These are phyloP conservation scores for Poliocrania exsul DNA, from an alignment of 2,797 vertebrate genomes.

Conservation along the genomic window DNA sequence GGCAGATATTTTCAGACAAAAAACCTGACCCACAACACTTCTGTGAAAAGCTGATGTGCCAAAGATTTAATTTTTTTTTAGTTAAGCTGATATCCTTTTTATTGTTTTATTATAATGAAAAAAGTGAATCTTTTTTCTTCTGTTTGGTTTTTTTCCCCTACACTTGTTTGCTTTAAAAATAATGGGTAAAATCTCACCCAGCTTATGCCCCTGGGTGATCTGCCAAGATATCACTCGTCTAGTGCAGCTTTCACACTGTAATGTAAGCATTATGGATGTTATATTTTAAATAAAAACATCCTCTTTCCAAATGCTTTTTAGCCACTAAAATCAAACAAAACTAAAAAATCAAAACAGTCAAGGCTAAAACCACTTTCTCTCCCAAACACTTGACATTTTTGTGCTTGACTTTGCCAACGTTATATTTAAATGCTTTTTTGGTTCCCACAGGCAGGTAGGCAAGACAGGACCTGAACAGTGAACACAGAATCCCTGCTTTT, in stretches of 20 bases:
- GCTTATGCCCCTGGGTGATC: not conserved
- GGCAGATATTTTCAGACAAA: not conserved
- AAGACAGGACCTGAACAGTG: not conserved
- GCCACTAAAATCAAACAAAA: constrained; percentile 7
- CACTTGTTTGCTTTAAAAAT: constrained; percentile 37
- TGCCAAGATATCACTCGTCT: constrained; percentile 44
- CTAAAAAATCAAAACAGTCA: not conserved
- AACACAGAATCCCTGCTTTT: not conserved
- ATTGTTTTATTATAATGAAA: not conserved
- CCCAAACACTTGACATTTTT: not conserved
- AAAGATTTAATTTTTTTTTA: not conserved
- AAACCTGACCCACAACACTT: not conserved
- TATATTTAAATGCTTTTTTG: not conserved
- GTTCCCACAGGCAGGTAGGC: not conserved
- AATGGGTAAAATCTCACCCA: not conserved
- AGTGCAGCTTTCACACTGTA: not conserved
- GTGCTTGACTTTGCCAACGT: not conserved
- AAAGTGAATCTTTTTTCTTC: not conserved
- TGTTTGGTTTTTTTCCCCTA: not conserved
- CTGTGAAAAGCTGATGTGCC: not conserved
- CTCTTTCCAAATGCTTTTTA: constrained; percentile 14
- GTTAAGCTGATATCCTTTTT: not conserved
- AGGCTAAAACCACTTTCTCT: not conserved
- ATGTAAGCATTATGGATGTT: not conserved
- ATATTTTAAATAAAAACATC: constrained; percentile 44